phyloP scores from a whole-genome alignment of 2,888 invertebrate species.

The Brenthis daphne region DNA sequence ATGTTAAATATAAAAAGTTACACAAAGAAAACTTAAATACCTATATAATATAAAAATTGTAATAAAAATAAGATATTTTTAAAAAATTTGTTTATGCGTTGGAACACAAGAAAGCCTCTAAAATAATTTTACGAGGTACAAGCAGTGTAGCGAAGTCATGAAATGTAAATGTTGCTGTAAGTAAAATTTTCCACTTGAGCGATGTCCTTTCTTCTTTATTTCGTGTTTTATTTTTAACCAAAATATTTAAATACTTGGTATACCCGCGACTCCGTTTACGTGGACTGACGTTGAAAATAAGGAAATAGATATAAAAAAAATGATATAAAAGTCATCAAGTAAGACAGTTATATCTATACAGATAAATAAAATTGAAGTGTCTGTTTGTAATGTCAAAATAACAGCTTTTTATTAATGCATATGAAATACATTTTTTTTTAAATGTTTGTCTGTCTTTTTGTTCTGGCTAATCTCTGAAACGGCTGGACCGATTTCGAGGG shows the following conservation, averaged over 20 bases:
- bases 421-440: too few relatives aligned
- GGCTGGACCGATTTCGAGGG: too few relatives aligned
- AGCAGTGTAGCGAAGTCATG: constrained; percentile 23
- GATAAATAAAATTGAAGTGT: too few relatives aligned
- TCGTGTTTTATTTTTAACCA: neutral
- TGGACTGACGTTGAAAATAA: too few relatives aligned
- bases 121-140: constrained; percentile 26
- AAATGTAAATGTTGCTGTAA: constrained; percentile 30
- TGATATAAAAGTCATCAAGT: too few relatives aligned
- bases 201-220: neutral
- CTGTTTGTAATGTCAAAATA: too few relatives aligned
- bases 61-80: neutral
- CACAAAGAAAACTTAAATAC: neutral
- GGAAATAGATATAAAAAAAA: too few relatives aligned
- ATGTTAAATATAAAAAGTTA: neutral
- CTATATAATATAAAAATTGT: neutral
- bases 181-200: constrained; percentile 27
- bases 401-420: too few relatives aligned
- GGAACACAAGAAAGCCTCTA: neutral
- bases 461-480: too few relatives aligned
- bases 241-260: neutral
- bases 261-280: too few relatives aligned
- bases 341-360: too few relatives aligned
- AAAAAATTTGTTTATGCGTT: constrained; percentile 1
- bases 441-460: too few relatives aligned